Percentiles rank a stretch among this genome's conserved stretches.
These are phyloP conservation scores for Trichechus manatus DNA, from an alignment of 2,113 vertebrate genomes.

Conservation along the genomic window DNA sequence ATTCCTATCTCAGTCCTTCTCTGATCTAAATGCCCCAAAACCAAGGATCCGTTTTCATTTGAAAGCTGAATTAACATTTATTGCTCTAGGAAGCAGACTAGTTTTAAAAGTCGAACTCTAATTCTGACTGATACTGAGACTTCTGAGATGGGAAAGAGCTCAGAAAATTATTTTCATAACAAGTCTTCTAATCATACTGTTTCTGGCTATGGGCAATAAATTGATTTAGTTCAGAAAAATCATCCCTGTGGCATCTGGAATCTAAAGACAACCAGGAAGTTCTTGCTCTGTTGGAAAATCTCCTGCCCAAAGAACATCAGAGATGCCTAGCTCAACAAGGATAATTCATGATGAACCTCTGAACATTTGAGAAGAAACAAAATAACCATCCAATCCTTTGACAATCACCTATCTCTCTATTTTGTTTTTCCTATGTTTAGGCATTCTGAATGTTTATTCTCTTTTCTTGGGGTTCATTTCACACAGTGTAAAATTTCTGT, in stretches of 20 bases:
- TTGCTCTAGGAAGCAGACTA: not conserved
- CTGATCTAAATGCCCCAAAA: constrained; percentile 3
- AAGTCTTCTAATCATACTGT: not conserved
- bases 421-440: constrained; percentile 40
- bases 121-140: constrained; percentile 40
- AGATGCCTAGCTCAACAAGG: not conserved
- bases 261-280: not conserved
- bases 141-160: not conserved
- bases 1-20: not conserved
- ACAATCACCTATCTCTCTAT: not conserved
- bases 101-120: constrained; percentile 31
- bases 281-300: not conserved
- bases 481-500: constrained; percentile 56
- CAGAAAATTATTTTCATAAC: not conserved
- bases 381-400: not conserved
- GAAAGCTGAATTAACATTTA: not conserved
- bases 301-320: not conserved
- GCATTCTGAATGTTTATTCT: constrained; percentile 42
- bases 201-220: constrained; percentile 31
- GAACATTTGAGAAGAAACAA: not conserved
- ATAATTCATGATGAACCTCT: not conserved
- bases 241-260: not conserved
- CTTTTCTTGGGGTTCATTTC: constrained; percentile 55
- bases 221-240: constrained; percentile 28
- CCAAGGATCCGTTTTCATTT: not conserved